These are phyloP conservation scores for Helleia helle DNA, from an alignment of 2,888 invertebrate species.

Conservation along the genomic window DNA sequence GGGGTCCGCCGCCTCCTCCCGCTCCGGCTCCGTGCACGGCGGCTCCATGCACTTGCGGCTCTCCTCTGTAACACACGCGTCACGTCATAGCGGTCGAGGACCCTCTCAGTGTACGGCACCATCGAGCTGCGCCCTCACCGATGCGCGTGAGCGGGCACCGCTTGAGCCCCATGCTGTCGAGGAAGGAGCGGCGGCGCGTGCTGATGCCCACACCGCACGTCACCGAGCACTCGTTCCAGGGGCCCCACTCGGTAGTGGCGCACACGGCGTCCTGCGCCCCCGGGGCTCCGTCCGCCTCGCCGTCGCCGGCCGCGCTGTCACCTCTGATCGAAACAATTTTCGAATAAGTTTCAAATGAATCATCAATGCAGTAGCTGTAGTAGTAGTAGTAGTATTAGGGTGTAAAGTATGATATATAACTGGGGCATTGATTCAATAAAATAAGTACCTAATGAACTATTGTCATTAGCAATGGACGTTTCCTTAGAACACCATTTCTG, in stretches of 20 bases:
- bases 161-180: constrained; percentile 83
- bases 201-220: constrained; percentile 87
- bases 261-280: constrained; percentile 69
- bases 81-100: no score
- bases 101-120: constrained; percentile 16
- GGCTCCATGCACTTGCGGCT: constrained; percentile 86
- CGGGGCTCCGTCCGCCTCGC: constrained; percentile 25
- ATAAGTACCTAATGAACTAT: no score
- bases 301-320: constrained; percentile 26
- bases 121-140: constrained; percentile 36
- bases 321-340: no score
- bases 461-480: no score
- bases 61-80: constrained; percentile 76
- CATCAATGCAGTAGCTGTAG: no score
- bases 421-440: no score
- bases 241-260: constrained; percentile 80
- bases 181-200: constrained; percentile 83
- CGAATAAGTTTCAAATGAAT: no score
- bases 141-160: constrained; percentile 84
- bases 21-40: constrained; percentile 72
- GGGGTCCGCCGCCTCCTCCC: constrained; percentile 70
- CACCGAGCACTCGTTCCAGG: constrained; percentile 90
- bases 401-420: no score
- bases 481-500: no score
- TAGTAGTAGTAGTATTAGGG: no score